These are phyloP conservation scores for Achroia grisella DNA, from an alignment of 1,140 invertebrate species.

Conservation along the genomic window DNA sequence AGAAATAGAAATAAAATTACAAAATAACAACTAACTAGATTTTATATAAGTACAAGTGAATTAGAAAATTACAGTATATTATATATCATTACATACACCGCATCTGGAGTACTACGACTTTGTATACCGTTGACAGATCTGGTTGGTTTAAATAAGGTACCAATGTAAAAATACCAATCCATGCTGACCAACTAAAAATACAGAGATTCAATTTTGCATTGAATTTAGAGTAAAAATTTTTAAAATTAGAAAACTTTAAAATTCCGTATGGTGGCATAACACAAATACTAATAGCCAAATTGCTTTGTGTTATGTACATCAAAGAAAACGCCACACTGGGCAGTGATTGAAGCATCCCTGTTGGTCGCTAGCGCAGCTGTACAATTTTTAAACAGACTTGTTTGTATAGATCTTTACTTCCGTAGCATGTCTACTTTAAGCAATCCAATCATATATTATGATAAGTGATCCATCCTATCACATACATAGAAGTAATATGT, in stretches of 20 bases:
- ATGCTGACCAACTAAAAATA: no score
- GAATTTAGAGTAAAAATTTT: no score
- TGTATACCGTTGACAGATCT: no score
- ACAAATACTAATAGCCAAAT: conserved; percentile 46
- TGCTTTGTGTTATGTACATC: conserved; percentile 41
- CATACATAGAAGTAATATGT: no score
- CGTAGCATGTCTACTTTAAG: no score
- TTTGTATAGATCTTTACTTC: conserved; percentile 1
- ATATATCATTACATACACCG: background rate
- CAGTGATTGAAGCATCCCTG: conserved; percentile 45
- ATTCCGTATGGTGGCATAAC: no score
- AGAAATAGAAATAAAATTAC: conserved; percentile 25
- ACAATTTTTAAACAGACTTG: conserved; percentile 25
- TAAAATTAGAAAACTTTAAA: background rate
- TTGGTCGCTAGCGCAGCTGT: conserved; percentile 23
- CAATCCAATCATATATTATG: no score
- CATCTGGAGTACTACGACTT: no score
- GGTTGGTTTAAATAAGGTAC: no score
- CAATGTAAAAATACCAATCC: no score
- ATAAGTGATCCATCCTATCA: no score
- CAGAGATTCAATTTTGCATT: no score
- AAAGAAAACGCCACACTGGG: conserved; percentile 32
- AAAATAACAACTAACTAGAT: background rate
- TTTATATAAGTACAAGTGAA: background rate
- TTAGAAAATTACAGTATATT: background rate